Conservation (phyloP, 2,113 vertebrate species). For the Hyperoodon ampullatus region DNA sequence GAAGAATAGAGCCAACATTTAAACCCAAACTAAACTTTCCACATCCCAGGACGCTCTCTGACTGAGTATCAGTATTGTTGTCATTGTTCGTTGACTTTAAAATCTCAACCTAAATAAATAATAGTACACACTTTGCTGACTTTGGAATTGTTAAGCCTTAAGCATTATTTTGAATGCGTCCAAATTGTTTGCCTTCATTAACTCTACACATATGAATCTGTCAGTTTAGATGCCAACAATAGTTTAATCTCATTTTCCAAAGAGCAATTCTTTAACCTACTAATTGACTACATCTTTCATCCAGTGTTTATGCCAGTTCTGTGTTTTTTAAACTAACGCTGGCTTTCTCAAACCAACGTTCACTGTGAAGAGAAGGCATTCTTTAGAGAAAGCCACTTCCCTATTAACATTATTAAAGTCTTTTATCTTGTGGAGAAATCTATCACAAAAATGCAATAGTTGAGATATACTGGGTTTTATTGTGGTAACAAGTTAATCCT, state of each 20-base stretch:
- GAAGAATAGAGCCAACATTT: neutral
- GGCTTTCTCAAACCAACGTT: neutral
- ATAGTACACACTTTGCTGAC: neutral
- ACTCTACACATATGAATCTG: neutral
- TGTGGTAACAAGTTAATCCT: neutral
- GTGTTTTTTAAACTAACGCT: constrained; percentile 2
- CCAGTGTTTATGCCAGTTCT: neutral
- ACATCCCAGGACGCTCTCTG: neutral
- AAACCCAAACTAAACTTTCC: neutral
- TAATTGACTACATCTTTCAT: neutral
- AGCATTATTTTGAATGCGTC: neutral
- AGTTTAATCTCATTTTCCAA: neutral
- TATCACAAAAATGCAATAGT: neutral
- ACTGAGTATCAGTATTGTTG: neutral
- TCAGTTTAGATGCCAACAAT: neutral
- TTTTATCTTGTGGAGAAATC: neutral
- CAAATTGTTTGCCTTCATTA: neutral
- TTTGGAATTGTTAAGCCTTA: neutral
- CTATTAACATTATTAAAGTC: neutral
- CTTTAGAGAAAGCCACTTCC: neutral
- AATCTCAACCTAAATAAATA: neutral
- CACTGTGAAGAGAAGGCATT: neutral
- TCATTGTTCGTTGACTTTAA: neutral
- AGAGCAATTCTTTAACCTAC: neutral
- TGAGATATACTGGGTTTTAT: neutral